Conservation (phyloP, 1,140 invertebrate genomes). For the Drosophila busckii region DNA sequence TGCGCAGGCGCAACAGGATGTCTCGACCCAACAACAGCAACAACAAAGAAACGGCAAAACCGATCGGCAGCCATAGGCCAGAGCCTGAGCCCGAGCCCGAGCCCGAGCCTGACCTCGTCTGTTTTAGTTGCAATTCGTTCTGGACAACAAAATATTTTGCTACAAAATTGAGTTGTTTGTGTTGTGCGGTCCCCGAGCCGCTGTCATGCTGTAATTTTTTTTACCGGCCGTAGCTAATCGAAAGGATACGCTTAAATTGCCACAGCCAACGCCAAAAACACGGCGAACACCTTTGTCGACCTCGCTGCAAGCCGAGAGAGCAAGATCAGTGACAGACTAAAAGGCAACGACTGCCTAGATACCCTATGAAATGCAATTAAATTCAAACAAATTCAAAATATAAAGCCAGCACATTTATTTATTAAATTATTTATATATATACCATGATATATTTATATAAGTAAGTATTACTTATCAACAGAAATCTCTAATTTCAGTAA, state of each 20-base stretch:
- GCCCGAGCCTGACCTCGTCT: slow-evolving; percentile 16
- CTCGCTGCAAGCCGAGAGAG: slow-evolving; percentile 13
- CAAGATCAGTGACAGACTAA: slow-evolving; percentile 26
- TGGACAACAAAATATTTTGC: slow-evolving; percentile 76
- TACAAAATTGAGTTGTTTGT: slow-evolving; percentile 73
- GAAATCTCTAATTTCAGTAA: too few species aligned
- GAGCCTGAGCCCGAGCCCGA: not conserved
- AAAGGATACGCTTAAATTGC: slow-evolving; percentile 73
- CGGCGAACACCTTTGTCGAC: slow-evolving; percentile 26
- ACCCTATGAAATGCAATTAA: too few species aligned
- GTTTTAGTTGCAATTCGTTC: slow-evolving; percentile 70
- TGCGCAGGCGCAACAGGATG: slow-evolving; percentile 50
- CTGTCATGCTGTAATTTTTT: slow-evolving; percentile 66
- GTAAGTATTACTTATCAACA: too few species aligned
- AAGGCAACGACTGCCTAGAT: too few species aligned
- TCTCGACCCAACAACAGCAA: too few species aligned
- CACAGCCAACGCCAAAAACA: slow-evolving; percentile 40
- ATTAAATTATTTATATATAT: too few species aligned
- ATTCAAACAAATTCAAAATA: too few species aligned
- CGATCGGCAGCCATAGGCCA: slow-evolving; percentile 19
- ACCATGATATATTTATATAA: too few species aligned
- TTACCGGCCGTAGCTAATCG: slow-evolving; percentile 69
- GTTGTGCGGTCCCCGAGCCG: slow-evolving; percentile 42
- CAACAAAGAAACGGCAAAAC: too few species aligned
- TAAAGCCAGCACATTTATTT: too few species aligned